These are phyloP conservation scores for Anticlea derivata DNA, from an alignment of 2,888 invertebrate species.

Conservation along the genomic window DNA sequence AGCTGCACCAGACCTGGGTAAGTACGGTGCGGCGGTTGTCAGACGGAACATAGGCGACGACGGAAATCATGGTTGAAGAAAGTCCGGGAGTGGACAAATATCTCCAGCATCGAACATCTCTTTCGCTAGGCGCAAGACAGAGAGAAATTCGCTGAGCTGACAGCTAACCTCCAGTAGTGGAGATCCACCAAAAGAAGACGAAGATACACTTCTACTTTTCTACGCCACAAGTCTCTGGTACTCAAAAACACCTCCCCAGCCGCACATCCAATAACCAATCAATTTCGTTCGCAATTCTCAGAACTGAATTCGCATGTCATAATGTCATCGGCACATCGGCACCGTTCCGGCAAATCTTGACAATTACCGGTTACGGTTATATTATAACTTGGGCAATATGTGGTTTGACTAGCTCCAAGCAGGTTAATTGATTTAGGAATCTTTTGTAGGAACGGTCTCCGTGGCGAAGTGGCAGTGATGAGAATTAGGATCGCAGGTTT, in stretches of 20 bases:
- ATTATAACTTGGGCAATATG: slow-evolving; percentile 24
- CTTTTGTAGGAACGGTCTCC: slow-evolving; percentile 12
- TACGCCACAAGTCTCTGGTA: background rate
- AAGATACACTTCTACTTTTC: too few relatives aligned
- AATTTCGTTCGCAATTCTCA: slow-evolving; percentile 32
- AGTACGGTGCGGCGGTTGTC: too few relatives aligned
- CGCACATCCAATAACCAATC: slow-evolving; percentile 26
- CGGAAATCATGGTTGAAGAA: too few relatives aligned
- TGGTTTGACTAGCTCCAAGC: slow-evolving; percentile 22
- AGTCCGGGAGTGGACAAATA: too few relatives aligned
- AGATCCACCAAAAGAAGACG: too few relatives aligned
- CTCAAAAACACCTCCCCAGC: slow-evolving; percentile 6
- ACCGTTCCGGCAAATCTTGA: slow-evolving; percentile 41
- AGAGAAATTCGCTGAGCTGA: too few relatives aligned
- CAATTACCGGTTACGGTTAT: slow-evolving; percentile 30
- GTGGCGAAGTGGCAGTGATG: slow-evolving; percentile 1
- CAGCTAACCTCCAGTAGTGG: too few relatives aligned
- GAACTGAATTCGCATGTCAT: slow-evolving; percentile 44
- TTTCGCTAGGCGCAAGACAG: too few relatives aligned
- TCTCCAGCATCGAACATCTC: too few relatives aligned
- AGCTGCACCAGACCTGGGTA: too few relatives aligned
- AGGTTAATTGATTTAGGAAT: slow-evolving; percentile 24
- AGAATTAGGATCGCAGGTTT: slow-evolving; percentile 3
- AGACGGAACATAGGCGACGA: too few relatives aligned
- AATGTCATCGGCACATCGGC: slow-evolving; percentile 44